Conservation (phyloP, 2,113 vertebrate genomes). For the Haemorhous mexicanus region DNA sequence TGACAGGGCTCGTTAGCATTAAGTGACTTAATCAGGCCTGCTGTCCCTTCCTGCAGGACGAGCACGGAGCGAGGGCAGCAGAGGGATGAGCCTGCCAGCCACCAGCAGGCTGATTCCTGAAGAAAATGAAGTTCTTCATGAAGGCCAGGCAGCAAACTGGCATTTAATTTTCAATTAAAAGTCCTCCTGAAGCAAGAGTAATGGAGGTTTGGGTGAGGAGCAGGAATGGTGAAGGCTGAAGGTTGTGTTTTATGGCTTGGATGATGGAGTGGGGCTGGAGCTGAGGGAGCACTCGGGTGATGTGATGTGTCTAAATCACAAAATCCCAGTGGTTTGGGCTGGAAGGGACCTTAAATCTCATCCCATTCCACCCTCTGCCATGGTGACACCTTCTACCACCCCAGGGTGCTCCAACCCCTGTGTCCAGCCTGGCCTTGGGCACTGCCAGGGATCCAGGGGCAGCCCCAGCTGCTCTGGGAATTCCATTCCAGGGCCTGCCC, state of each 20-base stretch:
- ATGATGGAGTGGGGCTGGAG: not conserved
- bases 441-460: not conserved
- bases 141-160: not conserved
- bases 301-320: accelerated
- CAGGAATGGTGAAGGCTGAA: not conserved
- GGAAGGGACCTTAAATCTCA: not conserved
- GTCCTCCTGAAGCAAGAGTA: accelerated
- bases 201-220: not conserved
- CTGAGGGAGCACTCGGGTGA: accelerated
- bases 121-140: not conserved
- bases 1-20: conserved; percentile 11
- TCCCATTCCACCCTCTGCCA: not conserved
- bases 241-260: accelerated
- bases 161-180: not conserved
- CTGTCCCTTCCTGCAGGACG: not conserved
- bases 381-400: accelerated
- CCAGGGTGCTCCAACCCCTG: accelerated
- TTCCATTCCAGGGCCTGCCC: accelerated
- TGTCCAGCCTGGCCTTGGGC: accelerated
- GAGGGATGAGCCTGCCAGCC: not conserved
- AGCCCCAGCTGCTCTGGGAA: not conserved
- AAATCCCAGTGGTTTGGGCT: not conserved
- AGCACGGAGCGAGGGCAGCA: not conserved
- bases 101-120: not conserved
- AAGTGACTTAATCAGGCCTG: conserved; percentile 20